Percentiles rank a stretch among this genome's conserved stretches.
Conservation (phyloP, 2,113 vertebrate species). For the Heterocephalus glaber region DNA sequence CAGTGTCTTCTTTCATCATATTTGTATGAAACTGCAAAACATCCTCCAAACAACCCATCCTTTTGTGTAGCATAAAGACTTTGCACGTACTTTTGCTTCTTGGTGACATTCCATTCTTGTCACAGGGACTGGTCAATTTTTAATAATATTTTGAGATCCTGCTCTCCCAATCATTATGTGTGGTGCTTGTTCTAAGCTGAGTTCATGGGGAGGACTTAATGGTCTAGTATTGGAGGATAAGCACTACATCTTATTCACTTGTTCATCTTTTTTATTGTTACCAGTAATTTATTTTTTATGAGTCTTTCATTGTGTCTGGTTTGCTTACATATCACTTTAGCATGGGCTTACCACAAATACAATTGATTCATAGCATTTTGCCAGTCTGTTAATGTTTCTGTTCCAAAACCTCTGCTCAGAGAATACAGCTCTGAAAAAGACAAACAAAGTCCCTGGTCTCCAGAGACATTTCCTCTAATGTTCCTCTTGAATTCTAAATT, state of each 20-base stretch:
- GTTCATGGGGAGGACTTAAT: not conserved
- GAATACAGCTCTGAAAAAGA: not conserved
- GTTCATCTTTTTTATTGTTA: not conserved
- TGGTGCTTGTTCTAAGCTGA: not conserved
- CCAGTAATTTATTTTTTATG: not conserved
- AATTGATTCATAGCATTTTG: conserved; percentile 29
- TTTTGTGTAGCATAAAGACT: conserved; percentile 9
- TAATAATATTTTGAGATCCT: not conserved
- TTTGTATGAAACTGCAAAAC: not conserved
- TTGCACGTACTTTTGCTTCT: not conserved
- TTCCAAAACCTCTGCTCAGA: not conserved
- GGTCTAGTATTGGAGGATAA: not conserved
- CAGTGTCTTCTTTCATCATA: not conserved
- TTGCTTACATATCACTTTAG: not conserved
- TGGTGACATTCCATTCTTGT: not conserved
- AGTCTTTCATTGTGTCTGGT: not conserved
- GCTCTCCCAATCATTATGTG: not conserved
- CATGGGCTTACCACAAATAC: not conserved
- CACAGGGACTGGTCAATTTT: not conserved
- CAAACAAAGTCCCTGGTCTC: not conserved
- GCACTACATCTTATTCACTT: not conserved
- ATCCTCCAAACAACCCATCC: not conserved
- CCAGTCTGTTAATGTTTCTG: conserved; percentile 22
- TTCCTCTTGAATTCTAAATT: conserved; percentile 54
- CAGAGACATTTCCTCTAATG: not conserved